Base-by-base conservation (phyloP, 2,113 vertebrate species). In the Silurus glanis region DNA sequence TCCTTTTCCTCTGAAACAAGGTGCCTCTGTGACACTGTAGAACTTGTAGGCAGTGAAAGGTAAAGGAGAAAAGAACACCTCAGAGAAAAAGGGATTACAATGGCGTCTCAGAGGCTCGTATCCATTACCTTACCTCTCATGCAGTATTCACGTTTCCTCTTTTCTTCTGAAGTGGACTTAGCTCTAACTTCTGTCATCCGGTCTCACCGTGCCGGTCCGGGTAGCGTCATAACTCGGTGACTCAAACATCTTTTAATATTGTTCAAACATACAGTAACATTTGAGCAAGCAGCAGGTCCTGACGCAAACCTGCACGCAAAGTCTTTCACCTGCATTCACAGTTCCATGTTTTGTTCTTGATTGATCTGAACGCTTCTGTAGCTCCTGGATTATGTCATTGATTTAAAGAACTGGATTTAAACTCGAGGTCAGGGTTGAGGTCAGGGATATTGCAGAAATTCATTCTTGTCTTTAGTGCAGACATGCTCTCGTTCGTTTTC, bases 101-200 rank as follows among this genome's bases (percentile, higher is more conserved):
- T 82, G n/a, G 83, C 79, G 80, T 16, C 58, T 85, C 28, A 67
- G 49, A n/a, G 61, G 25, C 9, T 45, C 25, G 75, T 76, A 69
- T 89, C 83, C 61, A 82, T 89, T 89, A 89, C 88, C 67, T 6
- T 25, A 8, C 51, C 69, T n/a, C 83, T 87, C 83, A 82, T 87
- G 88, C 78, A 85, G 8, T 82, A 89, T 85, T 89, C 83, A 89
- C 67, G 5, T 53, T 83, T 85, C 53, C 55, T 62, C 55, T 25
- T 79, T 25, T 85, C 53, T 66, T 37, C 53, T 85, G 49, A 64
- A 72, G 74, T 17, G 6, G 28, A 23, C 7, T 25, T 53, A 12
- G 37, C 21, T 58, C 21, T 37, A 37, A 37, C 37, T 37, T 37
- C 6, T 59, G 64, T 25, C 8, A 6, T 21, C 4, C 49, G 23